Evolutionary conservation across 2,113 vertebrate genomes (phyloP).

Genomic region (Poicephalus gulielmi): DNA sequence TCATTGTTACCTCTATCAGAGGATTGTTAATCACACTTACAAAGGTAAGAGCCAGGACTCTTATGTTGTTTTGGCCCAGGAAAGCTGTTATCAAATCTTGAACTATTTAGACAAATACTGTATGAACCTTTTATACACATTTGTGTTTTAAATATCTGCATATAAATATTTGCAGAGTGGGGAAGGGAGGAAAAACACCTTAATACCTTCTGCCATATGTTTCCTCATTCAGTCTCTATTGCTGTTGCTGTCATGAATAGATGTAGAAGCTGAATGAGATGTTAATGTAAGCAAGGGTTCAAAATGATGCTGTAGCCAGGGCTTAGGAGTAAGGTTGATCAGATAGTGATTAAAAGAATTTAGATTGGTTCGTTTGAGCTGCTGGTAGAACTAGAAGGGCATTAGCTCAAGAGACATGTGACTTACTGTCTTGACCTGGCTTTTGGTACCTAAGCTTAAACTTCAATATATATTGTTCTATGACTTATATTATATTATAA

Average conservation of each 20-base stretch:
- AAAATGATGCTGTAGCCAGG: background rate
- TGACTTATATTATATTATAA: background rate
- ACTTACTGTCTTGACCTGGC: background rate
- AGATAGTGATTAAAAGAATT: background rate
- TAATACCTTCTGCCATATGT: background rate
- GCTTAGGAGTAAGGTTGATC: background rate
- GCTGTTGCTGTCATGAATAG: background rate
- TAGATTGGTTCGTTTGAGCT: background rate
- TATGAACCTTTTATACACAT: background rate
- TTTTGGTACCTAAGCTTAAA: background rate
- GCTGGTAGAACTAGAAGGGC: background rate
- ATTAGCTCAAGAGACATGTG: background rate
- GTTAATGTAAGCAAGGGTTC: background rate
- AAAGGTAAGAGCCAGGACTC: slow-evolving; percentile 81
- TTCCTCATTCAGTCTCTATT: background rate
- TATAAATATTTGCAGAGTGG: background rate
- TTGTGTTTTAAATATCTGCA: background rate
- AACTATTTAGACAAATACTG: background rate
- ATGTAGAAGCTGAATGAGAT: background rate
- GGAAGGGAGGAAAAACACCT: background rate
- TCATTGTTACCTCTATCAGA: slow-evolving; percentile 97
- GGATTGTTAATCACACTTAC: slow-evolving; percentile 96
- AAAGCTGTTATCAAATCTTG: background rate
- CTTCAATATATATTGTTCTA: background rate
- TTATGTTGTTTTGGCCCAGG: background rate